Conservation (phyloP, 2,888 invertebrate species). For the Nematopogon swammerdamellus region DNA sequence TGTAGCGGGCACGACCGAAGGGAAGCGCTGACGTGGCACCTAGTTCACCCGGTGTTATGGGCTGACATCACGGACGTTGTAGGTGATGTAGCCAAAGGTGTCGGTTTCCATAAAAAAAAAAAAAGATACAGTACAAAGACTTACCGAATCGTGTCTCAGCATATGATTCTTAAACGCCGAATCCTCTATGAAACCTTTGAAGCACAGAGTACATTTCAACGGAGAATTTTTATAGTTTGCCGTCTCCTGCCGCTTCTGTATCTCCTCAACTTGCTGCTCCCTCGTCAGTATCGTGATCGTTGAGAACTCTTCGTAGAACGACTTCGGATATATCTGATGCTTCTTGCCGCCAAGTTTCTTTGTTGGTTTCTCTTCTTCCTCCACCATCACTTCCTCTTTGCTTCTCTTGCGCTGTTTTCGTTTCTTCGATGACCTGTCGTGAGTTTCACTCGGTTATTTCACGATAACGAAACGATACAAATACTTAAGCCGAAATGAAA, state of each 20-base stretch:
- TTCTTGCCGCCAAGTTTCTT: not conserved
- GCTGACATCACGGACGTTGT: no score
- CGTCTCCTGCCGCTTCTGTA: not conserved
- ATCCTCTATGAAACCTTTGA: slow-evolving; percentile 2
- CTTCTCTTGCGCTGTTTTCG: not conserved
- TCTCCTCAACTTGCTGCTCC: slow-evolving; percentile 4
- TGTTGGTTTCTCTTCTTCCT: not conserved
- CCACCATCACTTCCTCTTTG: not conserved
- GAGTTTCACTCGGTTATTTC: no score
- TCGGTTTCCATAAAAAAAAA: no score
- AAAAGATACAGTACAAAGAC: no score
- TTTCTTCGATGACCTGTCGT: no score
- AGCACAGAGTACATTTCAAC: slow-evolving; percentile 3
- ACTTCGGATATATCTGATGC: not conserved
- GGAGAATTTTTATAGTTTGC: slow-evolving; percentile 3
- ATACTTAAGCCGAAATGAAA: no score
- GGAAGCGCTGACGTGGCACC: no score
- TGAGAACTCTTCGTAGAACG: not conserved
- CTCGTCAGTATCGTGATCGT: slow-evolving; percentile 1
- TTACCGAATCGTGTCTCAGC: slow-evolving; percentile 1
- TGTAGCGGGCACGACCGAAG: no score
- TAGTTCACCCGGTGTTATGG: no score
- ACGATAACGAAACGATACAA: no score
- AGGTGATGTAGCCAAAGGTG: no score
- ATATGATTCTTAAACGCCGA: slow-evolving; percentile 1